Evolutionary conservation across 1,140 invertebrate species (phyloP).

Genomic region (Drosophila quadrilineata): DNA sequence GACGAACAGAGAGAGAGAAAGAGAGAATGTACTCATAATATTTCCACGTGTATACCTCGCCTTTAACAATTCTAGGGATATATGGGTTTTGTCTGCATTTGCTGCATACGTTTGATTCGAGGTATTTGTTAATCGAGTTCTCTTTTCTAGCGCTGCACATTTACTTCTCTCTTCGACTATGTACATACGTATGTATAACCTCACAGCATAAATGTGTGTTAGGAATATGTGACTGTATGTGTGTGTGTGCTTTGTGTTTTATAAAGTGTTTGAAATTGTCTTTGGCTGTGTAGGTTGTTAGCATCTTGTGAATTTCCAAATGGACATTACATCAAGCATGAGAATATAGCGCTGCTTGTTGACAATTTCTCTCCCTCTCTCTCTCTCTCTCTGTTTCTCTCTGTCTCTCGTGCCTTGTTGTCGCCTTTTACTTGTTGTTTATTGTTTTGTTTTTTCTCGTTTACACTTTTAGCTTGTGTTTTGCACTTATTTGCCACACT

Average conservation of each 20-base stretch:
- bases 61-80: too few species aligned
- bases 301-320: slow-evolving; percentile 46
- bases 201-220: slow-evolving; percentile 21
- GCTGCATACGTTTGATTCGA: too few species aligned
- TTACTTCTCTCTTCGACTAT: too few species aligned
- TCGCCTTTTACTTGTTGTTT: slow-evolving; percentile 26
- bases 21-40: too few species aligned
- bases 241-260: neutral
- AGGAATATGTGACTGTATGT: neutral
- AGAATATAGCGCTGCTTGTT: slow-evolving; percentile 57
- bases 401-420: slow-evolving; percentile 3
- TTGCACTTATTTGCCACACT: slow-evolving; percentile 41
- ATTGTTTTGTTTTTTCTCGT: slow-evolving; percentile 43
- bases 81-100: too few species aligned
- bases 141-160: too few species aligned
- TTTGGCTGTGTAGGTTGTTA: slow-evolving; percentile 28
- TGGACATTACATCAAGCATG: slow-evolving; percentile 55
- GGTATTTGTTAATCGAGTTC: too few species aligned
- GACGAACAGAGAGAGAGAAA: too few species aligned
- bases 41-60: too few species aligned
- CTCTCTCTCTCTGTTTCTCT: neutral
- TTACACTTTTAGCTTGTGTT: slow-evolving; percentile 28
- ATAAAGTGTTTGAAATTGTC: slow-evolving; percentile 23
- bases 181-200: slow-evolving; percentile 9
- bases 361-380: slow-evolving; percentile 25